Conservation (phyloP, 2,797 vertebrate species). For the Coracias cyanogaster region DNA sequence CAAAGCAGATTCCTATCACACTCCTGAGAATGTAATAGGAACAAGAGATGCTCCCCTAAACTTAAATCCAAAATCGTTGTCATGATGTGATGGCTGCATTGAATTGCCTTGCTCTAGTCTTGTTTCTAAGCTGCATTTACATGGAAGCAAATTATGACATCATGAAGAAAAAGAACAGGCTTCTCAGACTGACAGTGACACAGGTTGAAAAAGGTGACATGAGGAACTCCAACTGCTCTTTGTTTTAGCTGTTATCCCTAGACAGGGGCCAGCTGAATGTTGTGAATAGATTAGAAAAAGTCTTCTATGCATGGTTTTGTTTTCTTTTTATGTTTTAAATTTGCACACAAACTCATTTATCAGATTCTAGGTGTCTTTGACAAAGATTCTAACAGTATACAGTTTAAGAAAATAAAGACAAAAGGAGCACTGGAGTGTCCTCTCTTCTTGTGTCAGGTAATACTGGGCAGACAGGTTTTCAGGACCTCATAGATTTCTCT, state of each 20-base stretch:
- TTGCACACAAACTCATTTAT: background rate
- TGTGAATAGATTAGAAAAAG: background rate
- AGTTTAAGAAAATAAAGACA: background rate
- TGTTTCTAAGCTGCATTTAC: background rate
- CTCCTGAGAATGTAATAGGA: background rate
- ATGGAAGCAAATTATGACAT: background rate
- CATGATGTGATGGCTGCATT: background rate
- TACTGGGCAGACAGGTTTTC: background rate
- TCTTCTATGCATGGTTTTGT: background rate
- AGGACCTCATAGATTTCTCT: background rate
- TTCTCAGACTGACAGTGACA: background rate
- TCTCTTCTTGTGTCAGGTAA: background rate
- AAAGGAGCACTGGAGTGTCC: background rate
- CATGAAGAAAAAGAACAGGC: background rate
- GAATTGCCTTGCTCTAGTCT: background rate
- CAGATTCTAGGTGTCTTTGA: background rate
- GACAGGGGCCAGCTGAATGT: background rate
- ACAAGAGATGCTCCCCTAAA: background rate
- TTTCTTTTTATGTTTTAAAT: background rate
- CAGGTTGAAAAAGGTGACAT: background rate
- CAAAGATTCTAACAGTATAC: background rate
- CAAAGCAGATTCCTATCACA: background rate
- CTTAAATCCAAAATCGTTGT: background rate
- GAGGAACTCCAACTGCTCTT: background rate
- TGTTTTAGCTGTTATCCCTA: background rate